These are phyloP conservation scores for Torymus auratus DNA, from an alignment of 2,888 invertebrate genomes.

Conservation along the genomic window DNA sequence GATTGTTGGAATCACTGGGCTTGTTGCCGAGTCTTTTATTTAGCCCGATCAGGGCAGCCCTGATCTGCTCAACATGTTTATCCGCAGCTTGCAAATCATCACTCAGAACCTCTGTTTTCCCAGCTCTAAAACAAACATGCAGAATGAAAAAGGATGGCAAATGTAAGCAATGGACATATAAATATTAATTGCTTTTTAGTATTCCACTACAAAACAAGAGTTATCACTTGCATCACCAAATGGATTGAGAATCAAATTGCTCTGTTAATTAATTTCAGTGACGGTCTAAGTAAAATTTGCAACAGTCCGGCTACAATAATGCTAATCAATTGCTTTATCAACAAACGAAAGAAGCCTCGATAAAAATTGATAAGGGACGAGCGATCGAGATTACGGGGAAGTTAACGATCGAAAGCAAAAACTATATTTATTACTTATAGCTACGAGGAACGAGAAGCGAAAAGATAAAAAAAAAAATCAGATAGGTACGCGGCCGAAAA, in stretches of 20 bases:
- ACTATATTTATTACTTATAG: neutral
- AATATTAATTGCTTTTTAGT: constrained; percentile 49
- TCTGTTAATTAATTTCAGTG: too few species aligned
- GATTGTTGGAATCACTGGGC: constrained; percentile 76
- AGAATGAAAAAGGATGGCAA: constrained; percentile 10
- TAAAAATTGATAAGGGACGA: neutral
- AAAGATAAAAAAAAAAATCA: constrained; percentile 12
- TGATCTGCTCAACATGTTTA: constrained; percentile 87
- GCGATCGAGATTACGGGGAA: constrained; percentile 1
- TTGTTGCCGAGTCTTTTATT: constrained; percentile 79
- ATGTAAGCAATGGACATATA: constrained; percentile 8
- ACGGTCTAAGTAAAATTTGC: too few species aligned
- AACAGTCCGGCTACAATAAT: neutral
- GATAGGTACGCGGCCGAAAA: constrained; percentile 8
- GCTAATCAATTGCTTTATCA: neutral
- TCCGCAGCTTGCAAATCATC: constrained; percentile 91
- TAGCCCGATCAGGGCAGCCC: constrained; percentile 83
- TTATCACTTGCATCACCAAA: constrained; percentile 47
- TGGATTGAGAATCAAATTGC: constrained; percentile 32
- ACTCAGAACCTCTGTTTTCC: constrained; percentile 88
- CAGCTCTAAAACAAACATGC: constrained; percentile 81
- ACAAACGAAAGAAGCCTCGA: neutral
- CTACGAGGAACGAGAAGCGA: neutral
- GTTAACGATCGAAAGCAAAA: neutral
- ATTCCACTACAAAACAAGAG: constrained; percentile 39